These are phyloP conservation scores for Lasioglossum villosulum DNA, from an alignment of 2,888 invertebrate species.

Conservation along the genomic window DNA sequence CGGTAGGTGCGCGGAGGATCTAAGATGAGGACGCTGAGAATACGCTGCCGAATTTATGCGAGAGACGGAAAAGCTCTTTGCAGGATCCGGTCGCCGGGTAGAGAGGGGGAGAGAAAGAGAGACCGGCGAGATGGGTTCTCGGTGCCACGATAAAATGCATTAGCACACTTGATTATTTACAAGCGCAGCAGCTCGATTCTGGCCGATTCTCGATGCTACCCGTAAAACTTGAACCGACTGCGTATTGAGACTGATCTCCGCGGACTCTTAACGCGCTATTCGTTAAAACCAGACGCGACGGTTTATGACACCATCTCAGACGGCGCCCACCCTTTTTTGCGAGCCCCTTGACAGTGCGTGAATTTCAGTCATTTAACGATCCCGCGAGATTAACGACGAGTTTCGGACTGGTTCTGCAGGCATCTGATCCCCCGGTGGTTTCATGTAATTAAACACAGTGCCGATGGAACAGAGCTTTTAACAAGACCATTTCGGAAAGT, in stretches of 20 bases:
- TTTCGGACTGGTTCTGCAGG: conserved; percentile 39
- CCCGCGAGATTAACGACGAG: conserved; percentile 70
- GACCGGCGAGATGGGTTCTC: conserved; percentile 46
- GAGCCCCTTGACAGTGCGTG: conserved; percentile 5
- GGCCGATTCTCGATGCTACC: conserved; percentile 76
- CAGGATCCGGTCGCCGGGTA: conserved; percentile 15
- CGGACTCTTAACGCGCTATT: conserved; percentile 62
- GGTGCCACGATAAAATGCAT: conserved; percentile 78
- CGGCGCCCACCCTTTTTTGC: neutral
- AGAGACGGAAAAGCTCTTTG: conserved; percentile 64
- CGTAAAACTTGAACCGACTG: conserved; percentile 69
- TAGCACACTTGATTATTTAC: conserved; percentile 78
- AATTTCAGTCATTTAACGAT: conserved; percentile 58
- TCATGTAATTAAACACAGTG: conserved; percentile 24
- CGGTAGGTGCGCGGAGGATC: conserved; percentile 63
- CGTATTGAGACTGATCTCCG: conserved; percentile 60
- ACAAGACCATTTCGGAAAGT: conserved; percentile 5
- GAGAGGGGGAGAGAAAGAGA: neutral
- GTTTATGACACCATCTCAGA: conserved; percentile 33
- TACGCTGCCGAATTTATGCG: conserved; percentile 74
- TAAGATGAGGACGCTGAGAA: conserved; percentile 22
- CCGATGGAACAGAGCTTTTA: neutral
- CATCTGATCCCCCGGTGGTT: conserved; percentile 23
- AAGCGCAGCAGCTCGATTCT: conserved; percentile 73
- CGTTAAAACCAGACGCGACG: conserved; percentile 34